Evolutionary conservation across 35 echinoderm and acorn worm species (phyloP).

Genomic region (Patiria miniata): DNA sequence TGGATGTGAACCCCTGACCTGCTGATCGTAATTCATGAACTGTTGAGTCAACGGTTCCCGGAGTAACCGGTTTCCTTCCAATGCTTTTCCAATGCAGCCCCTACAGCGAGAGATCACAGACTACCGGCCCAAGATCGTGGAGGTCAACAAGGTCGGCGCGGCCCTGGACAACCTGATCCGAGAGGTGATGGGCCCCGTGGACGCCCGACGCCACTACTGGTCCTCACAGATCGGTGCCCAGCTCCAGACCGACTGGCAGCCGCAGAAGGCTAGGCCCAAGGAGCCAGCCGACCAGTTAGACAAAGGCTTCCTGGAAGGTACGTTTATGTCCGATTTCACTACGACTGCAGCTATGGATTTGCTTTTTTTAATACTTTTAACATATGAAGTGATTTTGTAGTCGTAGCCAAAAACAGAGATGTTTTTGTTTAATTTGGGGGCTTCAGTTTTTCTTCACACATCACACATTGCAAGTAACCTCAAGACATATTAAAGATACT

Average conservation of each 20-base stretch:
- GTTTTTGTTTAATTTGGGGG: not conserved
- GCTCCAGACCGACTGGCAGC: slow-evolving; percentile 89
- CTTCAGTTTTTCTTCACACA: no score
- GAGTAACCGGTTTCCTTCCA: no score
- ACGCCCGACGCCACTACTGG: slow-evolving; percentile 88
- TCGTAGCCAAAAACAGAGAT: no score
- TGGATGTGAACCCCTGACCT: no score
- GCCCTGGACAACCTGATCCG: slow-evolving; percentile 81
- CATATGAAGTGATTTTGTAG: no score
- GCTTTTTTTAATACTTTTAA: no score
- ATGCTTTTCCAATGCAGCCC: slow-evolving; percentile 53
- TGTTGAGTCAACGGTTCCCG: no score
- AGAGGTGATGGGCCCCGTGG: slow-evolving; percentile 69
- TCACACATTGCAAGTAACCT: not conserved
- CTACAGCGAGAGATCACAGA: slow-evolving; percentile 88
- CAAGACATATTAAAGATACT: no score
- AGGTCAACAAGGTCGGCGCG: slow-evolving; percentile 91
- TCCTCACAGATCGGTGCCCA: slow-evolving; percentile 87
- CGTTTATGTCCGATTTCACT: not conserved
- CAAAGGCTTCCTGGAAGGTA: slow-evolving; percentile 60
- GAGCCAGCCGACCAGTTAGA: slow-evolving; percentile 33
- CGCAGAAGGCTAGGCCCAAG: slow-evolving; percentile 50
- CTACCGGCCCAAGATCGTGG: slow-evolving; percentile 93
- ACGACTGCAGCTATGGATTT: not conserved
- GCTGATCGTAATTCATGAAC: no score